Percentiles rank a stretch among this genome's conserved stretches.
These are phyloP conservation scores for Pachyramphus minor DNA, from an alignment of 2,113 vertebrate species.

Conservation along the genomic window DNA sequence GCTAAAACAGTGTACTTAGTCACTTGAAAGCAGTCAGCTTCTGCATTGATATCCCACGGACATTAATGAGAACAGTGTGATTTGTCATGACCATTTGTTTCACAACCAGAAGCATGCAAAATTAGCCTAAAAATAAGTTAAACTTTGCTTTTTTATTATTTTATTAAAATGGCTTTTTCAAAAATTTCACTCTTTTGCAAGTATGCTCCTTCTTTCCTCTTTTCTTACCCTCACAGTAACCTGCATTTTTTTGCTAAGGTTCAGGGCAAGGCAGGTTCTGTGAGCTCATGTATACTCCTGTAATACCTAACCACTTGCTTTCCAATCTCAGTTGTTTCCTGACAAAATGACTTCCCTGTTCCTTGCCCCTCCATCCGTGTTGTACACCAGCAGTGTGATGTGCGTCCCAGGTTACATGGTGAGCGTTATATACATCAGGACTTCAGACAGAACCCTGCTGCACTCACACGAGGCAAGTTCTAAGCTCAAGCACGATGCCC, in stretches of 20 bases:
- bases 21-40: conserved; percentile 47
- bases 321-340: not conserved
- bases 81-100: conserved; percentile 42
- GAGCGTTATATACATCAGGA: rapidly evolving
- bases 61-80: conserved; percentile 21
- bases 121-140: conserved; percentile 23
- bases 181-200: not conserved
- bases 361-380: not conserved
- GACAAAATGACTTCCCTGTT: not conserved
- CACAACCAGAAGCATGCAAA: conserved; percentile 12
- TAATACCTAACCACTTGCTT: not conserved
- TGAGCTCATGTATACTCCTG: not conserved
- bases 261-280: not conserved
- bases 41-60: conserved; percentile 51
- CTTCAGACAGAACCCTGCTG: not conserved
- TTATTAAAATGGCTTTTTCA: not conserved
- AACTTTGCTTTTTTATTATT: not conserved
- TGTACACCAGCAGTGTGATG: not conserved
- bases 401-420: not conserved
- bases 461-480: rapidly evolving
- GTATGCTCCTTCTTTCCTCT: not conserved
- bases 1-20: conserved; percentile 60
- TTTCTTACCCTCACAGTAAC: not conserved
- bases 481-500: not conserved
- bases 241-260: not conserved